A percentile compares a stretch with the other conserved stretches of the same genome.
These are phyloP conservation scores for Cremastinae sp. DNA, from an alignment of 2,888 invertebrate genomes.

Conservation along the genomic window DNA sequence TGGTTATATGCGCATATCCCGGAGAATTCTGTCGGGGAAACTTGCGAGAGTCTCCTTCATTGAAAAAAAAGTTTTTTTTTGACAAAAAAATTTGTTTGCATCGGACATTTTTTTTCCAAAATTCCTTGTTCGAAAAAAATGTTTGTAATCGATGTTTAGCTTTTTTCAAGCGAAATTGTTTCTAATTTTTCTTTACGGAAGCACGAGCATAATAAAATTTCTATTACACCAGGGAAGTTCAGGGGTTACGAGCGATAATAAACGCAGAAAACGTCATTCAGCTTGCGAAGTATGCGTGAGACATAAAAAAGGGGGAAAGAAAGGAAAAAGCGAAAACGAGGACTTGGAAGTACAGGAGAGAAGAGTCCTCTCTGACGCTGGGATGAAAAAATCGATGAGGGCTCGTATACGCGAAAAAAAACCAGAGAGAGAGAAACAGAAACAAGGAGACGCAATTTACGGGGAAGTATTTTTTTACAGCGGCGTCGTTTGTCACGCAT, in stretches of 20 bases:
- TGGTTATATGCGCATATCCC: constrained; percentile 32
- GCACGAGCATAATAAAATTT: constrained; percentile 25
- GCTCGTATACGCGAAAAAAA: constrained; percentile 24
- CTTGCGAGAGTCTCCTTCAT: background rate
- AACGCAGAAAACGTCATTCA: constrained; percentile 5
- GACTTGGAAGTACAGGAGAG: constrained; percentile 30
- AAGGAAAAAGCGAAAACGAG: constrained; percentile 16
- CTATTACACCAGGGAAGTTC: constrained; percentile 18
- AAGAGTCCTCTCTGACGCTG: constrained; percentile 23
- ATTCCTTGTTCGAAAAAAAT: too few species aligned
- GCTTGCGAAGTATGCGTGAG: background rate
- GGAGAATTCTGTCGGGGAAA: constrained; percentile 28
- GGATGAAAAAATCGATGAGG: constrained; percentile 30
- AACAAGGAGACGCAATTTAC: constrained; percentile 35
- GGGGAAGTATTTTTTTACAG: constrained; percentile 22
- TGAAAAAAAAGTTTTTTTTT: background rate
- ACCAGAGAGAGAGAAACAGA: too few species aligned
- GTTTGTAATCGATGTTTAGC: background rate
- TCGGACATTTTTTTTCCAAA: too few species aligned
- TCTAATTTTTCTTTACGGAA: background rate
- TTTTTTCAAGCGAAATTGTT: background rate
- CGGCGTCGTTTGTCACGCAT: constrained; percentile 16
- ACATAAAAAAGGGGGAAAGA: constrained; percentile 4
- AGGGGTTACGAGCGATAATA: constrained; percentile 8
- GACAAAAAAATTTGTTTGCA: too few species aligned